These are phyloP conservation scores for Leptothorax acervorum DNA, from an alignment of 2,888 invertebrate genomes.

Conservation along the genomic window DNA sequence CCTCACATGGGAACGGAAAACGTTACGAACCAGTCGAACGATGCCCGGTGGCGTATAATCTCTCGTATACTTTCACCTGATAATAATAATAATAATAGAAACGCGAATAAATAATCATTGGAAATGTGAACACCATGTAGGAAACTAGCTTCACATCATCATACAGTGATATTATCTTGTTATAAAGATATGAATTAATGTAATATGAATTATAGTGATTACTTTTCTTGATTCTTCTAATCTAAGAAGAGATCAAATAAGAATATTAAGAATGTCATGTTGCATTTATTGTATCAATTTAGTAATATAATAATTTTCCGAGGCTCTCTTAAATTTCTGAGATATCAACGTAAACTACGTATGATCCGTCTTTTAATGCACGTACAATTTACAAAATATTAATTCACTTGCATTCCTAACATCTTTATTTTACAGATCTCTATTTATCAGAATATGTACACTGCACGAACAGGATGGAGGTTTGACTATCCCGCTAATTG, in stretches of 20 bases:
- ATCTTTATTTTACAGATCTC: conserved; percentile 7
- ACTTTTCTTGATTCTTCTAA: background rate
- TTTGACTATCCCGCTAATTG: background rate
- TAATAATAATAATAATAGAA: conserved; percentile 11
- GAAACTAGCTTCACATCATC: conserved; percentile 17
- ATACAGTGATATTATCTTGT: background rate
- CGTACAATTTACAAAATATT: background rate
- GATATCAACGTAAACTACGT: background rate
- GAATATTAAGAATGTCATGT: background rate
- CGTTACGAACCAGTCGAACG: background rate
- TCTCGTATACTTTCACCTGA: conserved; percentile 35
- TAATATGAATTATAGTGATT: background rate
- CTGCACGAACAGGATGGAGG: background rate
- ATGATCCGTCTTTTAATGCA: background rate
- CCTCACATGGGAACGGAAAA: background rate
- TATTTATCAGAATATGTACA: background rate
- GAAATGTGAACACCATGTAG: background rate
- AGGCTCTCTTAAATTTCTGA: background rate
- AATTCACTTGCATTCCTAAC: background rate
- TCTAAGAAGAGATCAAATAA: background rate
- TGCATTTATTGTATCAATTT: background rate
- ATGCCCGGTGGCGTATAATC: conserved; percentile 10
- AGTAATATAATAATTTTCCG: background rate
- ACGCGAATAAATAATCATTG: background rate
- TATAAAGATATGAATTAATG: background rate